phyloP scores from a whole-genome alignment of 1,140 invertebrate species.

The Bombyx mori region ASM3026992v2 NC_085117.1:19873501-19874000 shows the following conservation, averaged over 20 bases:
- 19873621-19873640: not conserved
- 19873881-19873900: conserved; percentile 18
- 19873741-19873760: conserved; percentile 5
- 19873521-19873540: too few species aligned
- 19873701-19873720: not conserved
- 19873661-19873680: too few species aligned
- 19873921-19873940: conserved; percentile 9
- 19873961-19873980: too few species aligned
- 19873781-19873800: conserved; percentile 5
- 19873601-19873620: not conserved
- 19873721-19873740: conserved; percentile 8
- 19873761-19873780: conserved; percentile 5
- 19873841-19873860: conserved; percentile 11
- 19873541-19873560: too few species aligned
- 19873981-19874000: too few species aligned
- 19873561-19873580: not conserved
- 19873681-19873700: too few species aligned
- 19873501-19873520: too few species aligned
- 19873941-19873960: not conserved
- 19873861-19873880: conserved; percentile 18
- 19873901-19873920: conserved; percentile 7
- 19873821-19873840: conserved; percentile 13
- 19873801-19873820: conserved; percentile 1
- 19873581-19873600: not conserved
- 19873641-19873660: too few species aligned